Percentiles rank a stretch among this genome's conserved stretches.
Conservation (phyloP, 1,140 invertebrate species). For the Zaprionus vittiger region DNA sequence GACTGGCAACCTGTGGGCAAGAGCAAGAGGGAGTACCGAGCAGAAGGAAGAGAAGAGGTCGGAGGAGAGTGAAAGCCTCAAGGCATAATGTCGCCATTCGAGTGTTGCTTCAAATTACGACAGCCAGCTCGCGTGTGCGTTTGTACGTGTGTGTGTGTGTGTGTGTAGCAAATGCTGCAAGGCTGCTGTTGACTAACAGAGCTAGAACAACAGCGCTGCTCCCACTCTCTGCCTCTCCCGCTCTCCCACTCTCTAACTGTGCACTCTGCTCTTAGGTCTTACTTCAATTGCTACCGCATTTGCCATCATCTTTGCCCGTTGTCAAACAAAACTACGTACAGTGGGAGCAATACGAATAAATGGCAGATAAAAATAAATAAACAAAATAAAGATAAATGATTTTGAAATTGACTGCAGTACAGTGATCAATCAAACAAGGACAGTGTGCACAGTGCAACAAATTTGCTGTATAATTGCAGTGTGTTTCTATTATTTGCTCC, state of each 20-base stretch:
- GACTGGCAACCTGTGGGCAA: slow-evolving; percentile 33
- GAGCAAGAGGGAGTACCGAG: background rate
- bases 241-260: slow-evolving; percentile 6
- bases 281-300: slow-evolving; percentile 33
- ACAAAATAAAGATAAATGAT: too few relatives aligned
- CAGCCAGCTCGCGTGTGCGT: background rate
- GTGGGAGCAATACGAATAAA: background rate
- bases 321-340: background rate
- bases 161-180: slow-evolving; percentile 26
- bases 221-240: background rate
- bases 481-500: background rate
- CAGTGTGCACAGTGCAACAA: background rate
- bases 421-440: background rate
- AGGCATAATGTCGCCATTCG: slow-evolving; percentile 39
- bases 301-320: slow-evolving; percentile 6
- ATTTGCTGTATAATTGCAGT: background rate
- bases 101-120: slow-evolving; percentile 70
- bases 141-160: background rate
- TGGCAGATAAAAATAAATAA: too few relatives aligned
- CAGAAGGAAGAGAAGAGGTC: background rate
- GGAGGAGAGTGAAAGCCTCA: slow-evolving; percentile 20
- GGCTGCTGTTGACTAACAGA: slow-evolving; percentile 29
- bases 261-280: background rate
- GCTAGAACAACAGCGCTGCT: background rate
- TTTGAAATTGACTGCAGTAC: background rate